Conservation (phyloP, 2,888 invertebrate species). For the Ypsolopha sequella region DNA sequence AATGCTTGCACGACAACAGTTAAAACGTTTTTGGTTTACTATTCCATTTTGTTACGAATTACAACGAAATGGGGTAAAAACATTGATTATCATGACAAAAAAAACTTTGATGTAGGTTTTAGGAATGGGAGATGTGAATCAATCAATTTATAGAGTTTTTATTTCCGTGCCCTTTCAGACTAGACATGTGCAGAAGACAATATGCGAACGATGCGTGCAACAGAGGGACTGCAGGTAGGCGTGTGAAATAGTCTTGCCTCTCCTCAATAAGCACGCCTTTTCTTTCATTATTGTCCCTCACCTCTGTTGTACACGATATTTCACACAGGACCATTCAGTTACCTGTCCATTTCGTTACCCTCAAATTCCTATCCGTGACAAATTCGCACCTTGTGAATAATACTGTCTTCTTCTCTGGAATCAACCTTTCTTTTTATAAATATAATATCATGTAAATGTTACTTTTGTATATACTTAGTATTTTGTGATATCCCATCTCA, state of each 20-base stretch:
- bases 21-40: no score
- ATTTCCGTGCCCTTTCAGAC: slow-evolving; percentile 84
- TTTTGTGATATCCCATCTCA: slow-evolving; percentile 4
- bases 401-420: slow-evolving; percentile 31
- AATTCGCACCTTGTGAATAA: slow-evolving; percentile 67
- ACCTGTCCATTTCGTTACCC: neutral
- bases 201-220: slow-evolving; percentile 96
- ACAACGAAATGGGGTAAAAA: no score
- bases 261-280: slow-evolving; percentile 50
- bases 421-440: slow-evolving; percentile 20
- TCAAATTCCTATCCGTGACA: slow-evolving; percentile 30
- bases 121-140: no score
- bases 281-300: slow-evolving; percentile 4
- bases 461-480: neutral
- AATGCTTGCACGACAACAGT: slow-evolving; percentile 6
- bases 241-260: slow-evolving; percentile 45
- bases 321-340: neutral
- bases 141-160: slow-evolving; percentile 32
- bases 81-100: no score
- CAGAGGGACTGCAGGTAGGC: slow-evolving; percentile 97
- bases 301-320: slow-evolving; percentile 1
- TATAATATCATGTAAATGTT: slow-evolving; percentile 8
- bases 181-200: slow-evolving; percentile 98
- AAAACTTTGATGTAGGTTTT: no score
- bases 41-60: slow-evolving; percentile 9